These are phyloP conservation scores for Dendropsophus ebraccatus DNA, from an alignment of 2,113 vertebrate genomes.

Conservation along the genomic window DNA sequence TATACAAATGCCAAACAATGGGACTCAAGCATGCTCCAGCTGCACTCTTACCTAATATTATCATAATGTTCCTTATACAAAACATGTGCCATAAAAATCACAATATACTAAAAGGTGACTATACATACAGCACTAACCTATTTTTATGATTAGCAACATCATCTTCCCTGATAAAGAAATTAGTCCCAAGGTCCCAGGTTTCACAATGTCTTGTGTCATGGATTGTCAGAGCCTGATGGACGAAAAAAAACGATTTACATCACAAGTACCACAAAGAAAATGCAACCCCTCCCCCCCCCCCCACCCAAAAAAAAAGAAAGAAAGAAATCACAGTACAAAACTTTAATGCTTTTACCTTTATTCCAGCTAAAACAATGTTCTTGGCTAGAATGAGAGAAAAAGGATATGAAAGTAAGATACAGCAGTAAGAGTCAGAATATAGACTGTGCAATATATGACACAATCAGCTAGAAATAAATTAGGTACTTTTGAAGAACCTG, in stretches of 20 bases:
- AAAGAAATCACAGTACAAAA: background rate
- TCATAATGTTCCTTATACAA: no score
- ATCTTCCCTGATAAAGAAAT: conserved; percentile 93
- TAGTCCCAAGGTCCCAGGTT: conserved; percentile 88
- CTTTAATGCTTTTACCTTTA: conserved; percentile 83
- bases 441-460: no score
- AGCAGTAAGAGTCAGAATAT: background rate
- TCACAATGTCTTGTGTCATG: conserved; percentile 89
- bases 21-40: no score
- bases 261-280: background rate
- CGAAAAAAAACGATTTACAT: conserved; percentile 50
- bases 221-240: conserved; percentile 85
- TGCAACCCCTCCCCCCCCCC: background rate
- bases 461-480: no score
- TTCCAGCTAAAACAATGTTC: conserved; percentile 94
- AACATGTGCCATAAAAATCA: no score
- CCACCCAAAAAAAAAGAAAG: background rate
- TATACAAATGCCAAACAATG: no score
- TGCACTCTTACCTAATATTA: no score
- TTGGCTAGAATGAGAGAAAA: conserved; percentile 80
- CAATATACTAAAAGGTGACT: no score
- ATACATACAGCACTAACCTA: conserved; percentile 73
- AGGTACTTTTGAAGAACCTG: no score
- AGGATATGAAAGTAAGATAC: background rate
- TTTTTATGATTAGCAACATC: conserved; percentile 83